Conservation (phyloP, 2,888 invertebrate genomes). For the Parascotia fuliginaria region DNA sequence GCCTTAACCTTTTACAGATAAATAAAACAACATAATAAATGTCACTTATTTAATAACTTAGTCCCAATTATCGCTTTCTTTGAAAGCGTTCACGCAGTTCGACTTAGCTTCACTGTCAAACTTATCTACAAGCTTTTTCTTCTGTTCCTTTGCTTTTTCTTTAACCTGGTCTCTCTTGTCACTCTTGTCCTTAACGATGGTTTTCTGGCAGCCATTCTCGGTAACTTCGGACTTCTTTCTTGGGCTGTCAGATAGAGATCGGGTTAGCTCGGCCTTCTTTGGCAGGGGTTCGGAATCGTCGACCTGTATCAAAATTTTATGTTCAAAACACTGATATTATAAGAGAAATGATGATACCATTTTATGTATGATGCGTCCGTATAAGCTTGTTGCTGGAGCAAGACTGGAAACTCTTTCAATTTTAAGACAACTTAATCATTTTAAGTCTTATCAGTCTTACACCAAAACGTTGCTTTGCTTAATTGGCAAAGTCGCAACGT, state of each 20-base stretch:
- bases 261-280: constrained; percentile 57
- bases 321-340: neutral
- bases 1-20: neutral
- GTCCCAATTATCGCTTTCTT: constrained; percentile 79
- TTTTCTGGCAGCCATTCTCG: constrained; percentile 55
- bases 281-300: constrained; percentile 64
- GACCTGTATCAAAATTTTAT: constrained; percentile 46
- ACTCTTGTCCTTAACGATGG: constrained; percentile 10
- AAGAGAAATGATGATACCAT: neutral
- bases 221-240: constrained; percentile 37
- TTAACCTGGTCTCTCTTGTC: constrained; percentile 21
- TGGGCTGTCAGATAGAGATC: constrained; percentile 36
- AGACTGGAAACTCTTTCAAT: no score
- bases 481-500: no score
- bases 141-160: constrained; percentile 38
- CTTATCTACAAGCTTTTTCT: constrained; percentile 46
- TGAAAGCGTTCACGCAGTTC: constrained; percentile 68
- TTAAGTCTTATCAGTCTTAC: no score
- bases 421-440: no score
- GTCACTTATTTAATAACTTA: constrained; percentile 38
- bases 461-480: no score
- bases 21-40: constrained; percentile 32
- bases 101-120: constrained; percentile 59
- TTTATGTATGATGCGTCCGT: no score
- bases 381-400: no score